Evolutionary conservation across 2,797 vertebrate species (phyloP).

Genomic region (Crypturellus tataupa): DNA sequence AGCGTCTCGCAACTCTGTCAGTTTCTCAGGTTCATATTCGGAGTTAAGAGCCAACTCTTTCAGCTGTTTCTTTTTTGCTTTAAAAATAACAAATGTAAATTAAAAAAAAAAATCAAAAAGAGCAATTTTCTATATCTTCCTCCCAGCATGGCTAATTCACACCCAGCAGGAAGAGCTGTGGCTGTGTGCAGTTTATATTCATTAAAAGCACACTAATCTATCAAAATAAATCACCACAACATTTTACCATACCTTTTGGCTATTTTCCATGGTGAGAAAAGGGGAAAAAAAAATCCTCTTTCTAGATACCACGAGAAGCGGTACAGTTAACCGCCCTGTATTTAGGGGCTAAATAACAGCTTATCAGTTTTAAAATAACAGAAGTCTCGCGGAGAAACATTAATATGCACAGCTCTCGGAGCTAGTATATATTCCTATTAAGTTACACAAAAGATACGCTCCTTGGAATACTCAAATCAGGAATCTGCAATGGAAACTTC

Average conservation of each 20-base stretch:
- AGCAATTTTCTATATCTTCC: background rate
- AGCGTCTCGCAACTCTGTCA: conserved; percentile 82
- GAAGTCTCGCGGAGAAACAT: background rate
- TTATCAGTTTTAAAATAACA: background rate
- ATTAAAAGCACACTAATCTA: background rate
- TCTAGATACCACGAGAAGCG: background rate
- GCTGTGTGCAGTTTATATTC: background rate
- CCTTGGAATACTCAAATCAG: background rate
- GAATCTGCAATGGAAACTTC: background rate
- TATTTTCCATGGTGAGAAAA: background rate
- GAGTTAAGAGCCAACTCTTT: conserved; percentile 82
- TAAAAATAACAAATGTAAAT: conserved; percentile 47
- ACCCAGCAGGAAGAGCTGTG: background rate
- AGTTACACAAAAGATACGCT: background rate
- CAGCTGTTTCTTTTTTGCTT: conserved; percentile 87
- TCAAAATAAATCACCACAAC: background rate
- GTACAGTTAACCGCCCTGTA: background rate
- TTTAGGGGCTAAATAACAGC: background rate
- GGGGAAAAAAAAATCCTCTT: background rate
- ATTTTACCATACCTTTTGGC: background rate
- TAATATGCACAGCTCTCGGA: background rate
- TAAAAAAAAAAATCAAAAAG: conserved; percentile 10
- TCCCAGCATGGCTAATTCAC: background rate
- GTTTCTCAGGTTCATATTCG: conserved; percentile 90
- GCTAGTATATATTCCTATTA: background rate